Evolutionary conservation across 2,113 vertebrate genomes (phyloP), one percentile per base, ranked within the genome.

Genomic region (Muntiacus muntjak): DNA sequence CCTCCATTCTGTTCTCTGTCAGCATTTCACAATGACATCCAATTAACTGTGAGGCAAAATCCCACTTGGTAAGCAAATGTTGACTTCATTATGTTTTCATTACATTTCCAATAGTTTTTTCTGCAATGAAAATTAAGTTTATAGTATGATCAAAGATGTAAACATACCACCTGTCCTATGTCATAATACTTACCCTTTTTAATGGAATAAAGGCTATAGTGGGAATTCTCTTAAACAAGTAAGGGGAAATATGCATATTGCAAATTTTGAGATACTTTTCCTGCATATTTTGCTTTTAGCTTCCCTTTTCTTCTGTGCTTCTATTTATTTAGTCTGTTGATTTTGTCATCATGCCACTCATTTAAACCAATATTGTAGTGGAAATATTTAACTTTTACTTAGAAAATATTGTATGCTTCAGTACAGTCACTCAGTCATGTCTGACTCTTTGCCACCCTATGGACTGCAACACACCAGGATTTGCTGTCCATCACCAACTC

Each of bases 171-270:
- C 90, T 98, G 84, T 94, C 98, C 62, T 89, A 33, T 97, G 88
- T 96, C 50, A 54, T 97, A 98, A 97, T 91, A 96, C 45, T 97
- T 98, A 94, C 47, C 95, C 74, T 91, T 43, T 97, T 97, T 97
- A 98, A 94, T 28, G 10, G 86, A 97, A 97, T 97, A 97, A 97
- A 94, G 9, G 43, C 95, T 8, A 1, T 36, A 8, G 15, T 82
- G 36, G 79, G 94, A 97, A 98, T 98, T 98, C 50, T 43, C 98
- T 98, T 98, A 98, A 97, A 97, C 14, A 97, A 85, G 26, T 71
- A 97, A 96, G 28, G 36, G 36, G 90, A 97, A 74, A 52, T 87
- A 95, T 88, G 87, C 0, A 87, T 55, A 97, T 2, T 52, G 7
- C 6, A 91, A 7, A 94, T 91, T 92, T 60, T 14, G 40, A 78